phyloP scores from a whole-genome alignment of 2,113 vertebrate genomes.

The Cygnus buccinator region DNA sequence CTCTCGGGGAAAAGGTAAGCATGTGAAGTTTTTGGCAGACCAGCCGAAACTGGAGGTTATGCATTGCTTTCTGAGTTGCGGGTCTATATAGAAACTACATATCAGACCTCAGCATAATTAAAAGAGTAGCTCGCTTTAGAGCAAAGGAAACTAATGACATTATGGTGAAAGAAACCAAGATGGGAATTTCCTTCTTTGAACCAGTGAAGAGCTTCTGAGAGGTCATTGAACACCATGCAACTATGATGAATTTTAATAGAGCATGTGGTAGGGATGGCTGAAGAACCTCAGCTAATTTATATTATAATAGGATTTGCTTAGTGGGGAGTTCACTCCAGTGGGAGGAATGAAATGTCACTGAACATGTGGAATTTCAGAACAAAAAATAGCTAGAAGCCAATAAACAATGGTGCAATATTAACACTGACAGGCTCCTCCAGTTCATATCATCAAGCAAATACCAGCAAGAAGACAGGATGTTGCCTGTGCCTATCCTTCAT shows the following conservation, averaged over 20 bases:
- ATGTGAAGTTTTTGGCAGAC: background rate
- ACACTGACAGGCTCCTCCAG: background rate
- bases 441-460: background rate
- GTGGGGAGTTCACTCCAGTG: background rate
- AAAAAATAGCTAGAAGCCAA: background rate
- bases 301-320: background rate
- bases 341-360: slow-evolving; percentile 9
- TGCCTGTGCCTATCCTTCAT: background rate
- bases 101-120: slow-evolving; percentile 4
- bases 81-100: background rate
- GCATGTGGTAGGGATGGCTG: background rate
- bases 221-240: background rate
- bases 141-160: background rate
- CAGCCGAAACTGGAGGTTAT: background rate
- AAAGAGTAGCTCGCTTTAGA: background rate
- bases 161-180: background rate
- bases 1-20: background rate
- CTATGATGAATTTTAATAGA: background rate
- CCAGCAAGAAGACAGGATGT: background rate
- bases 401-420: background rate
- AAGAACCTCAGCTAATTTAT: slow-evolving; percentile 6
- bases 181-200: background rate
- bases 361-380: background rate
- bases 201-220: background rate
- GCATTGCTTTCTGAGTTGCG: background rate